Conservation (phyloP, 2,888 invertebrate genomes). For the Caenorhabditis wallacei region DNA sequence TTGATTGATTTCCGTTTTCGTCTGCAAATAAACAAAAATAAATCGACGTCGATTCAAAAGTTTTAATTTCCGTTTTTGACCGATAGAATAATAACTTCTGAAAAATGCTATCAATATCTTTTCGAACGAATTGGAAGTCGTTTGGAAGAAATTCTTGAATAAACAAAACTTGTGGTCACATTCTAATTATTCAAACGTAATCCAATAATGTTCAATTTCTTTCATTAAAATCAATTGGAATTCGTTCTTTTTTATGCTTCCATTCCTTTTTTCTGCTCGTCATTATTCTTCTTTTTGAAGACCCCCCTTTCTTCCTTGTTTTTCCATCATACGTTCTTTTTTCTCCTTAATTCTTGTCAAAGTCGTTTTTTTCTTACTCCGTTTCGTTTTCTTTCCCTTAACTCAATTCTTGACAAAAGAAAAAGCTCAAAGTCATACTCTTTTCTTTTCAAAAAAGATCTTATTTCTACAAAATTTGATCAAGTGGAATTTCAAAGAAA, state of each 20-base stretch:
- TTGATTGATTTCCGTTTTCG: no score
- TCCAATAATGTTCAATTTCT: neutral
- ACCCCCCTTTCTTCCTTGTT: conserved; percentile 1
- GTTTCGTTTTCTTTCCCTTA: conserved; percentile 38
- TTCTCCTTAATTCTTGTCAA: conserved; percentile 38
- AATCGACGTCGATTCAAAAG: no score
- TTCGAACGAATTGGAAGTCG: no score
- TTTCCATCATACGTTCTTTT: conserved; percentile 41
- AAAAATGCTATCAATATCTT: no score
- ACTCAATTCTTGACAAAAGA: conserved; percentile 48
- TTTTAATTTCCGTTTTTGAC: no score
- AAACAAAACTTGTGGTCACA: no score
- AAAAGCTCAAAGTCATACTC: conserved; percentile 29
- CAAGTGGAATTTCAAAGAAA: conserved; percentile 17
- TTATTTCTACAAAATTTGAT: conserved; percentile 21
- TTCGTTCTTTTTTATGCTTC: neutral
- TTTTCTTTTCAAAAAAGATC: conserved; percentile 16
- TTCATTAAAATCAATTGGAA: conserved; percentile 9
- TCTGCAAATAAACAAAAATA: no score
- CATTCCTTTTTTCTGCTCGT: neutral
- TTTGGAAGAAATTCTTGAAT: no score
- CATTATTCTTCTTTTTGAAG: conserved; percentile 15
- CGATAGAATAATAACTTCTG: no score
- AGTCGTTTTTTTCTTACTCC: conserved; percentile 38
- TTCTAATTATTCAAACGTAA: neutral